Conservation (phyloP, 2,888 invertebrate genomes). For the Sinopyrophorus schimmeli region DNA sequence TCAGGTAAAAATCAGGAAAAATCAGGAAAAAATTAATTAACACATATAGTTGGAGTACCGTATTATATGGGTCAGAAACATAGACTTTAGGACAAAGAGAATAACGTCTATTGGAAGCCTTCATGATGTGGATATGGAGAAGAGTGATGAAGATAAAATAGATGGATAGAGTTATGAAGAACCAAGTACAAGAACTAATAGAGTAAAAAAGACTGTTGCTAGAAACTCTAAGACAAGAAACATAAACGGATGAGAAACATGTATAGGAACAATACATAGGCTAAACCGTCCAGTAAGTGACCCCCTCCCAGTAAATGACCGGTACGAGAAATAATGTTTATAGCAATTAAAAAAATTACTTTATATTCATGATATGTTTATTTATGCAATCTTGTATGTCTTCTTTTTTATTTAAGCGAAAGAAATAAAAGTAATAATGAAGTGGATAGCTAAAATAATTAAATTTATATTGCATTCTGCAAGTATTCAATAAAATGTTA, state of each 20-base stretch:
- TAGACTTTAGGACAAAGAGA: background rate
- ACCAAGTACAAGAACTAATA: constrained; percentile 1
- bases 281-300: no score
- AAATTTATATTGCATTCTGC: no score
- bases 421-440: no score
- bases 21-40: background rate
- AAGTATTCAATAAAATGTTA: no score
- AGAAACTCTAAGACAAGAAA: constrained; percentile 1
- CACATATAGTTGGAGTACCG: background rate
- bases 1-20: no score
- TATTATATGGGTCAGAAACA: constrained; percentile 1
- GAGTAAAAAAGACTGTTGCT: background rate
- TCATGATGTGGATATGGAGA: constrained; percentile 3
- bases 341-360: no score
- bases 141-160: constrained; percentile 1
- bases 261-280: constrained; percentile 4
- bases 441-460: no score
- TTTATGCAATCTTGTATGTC: no score
- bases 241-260: background rate
- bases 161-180: background rate
- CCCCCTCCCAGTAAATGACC: no score
- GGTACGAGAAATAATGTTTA: no score
- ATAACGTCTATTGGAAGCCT: constrained; percentile 5
- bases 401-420: no score
- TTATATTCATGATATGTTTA: no score